Percentiles rank a stretch among this genome's conserved stretches.
These are phyloP conservation scores for Nothocercus julius DNA, from an alignment of 2,113 vertebrate species.

Conservation along the genomic window DNA sequence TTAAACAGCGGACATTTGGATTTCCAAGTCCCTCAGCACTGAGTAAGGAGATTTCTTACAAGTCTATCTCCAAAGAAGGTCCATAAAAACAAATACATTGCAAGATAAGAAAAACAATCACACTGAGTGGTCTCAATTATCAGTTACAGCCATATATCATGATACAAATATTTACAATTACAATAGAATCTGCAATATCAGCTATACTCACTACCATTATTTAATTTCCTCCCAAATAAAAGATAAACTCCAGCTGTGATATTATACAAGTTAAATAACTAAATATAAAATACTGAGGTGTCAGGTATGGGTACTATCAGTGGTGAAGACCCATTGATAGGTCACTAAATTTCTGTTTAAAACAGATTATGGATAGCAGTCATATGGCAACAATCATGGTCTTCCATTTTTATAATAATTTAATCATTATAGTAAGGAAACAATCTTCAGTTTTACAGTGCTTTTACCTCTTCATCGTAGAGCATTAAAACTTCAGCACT, in stretches of 20 bases:
- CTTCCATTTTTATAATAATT: not conserved
- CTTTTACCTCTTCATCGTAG: not conserved
- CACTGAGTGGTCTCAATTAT: not conserved
- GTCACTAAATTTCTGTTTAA: not conserved
- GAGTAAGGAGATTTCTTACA: not conserved
- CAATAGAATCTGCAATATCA: not conserved
- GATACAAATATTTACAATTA: not conserved
- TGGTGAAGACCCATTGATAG: not conserved
- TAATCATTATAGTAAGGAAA: not conserved
- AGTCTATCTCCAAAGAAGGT: not conserved
- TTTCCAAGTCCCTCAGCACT: not conserved
- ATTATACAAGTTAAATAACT: not conserved
- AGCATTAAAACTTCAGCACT: not conserved
- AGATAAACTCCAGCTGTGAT: not conserved
- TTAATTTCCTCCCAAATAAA: not conserved
- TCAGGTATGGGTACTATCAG: not conserved
- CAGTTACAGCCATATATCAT: not conserved
- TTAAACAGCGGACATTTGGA: not conserved
- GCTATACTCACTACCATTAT: not conserved
- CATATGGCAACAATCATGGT: constrained; percentile 1
- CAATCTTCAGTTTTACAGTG: not conserved
- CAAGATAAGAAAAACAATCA: not conserved
- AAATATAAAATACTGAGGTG: not conserved
- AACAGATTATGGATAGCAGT: not conserved
- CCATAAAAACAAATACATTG: not conserved